These are phyloP conservation scores for Erinaceus europaeus DNA, from an alignment of 2,113 vertebrate species.

Conservation along the genomic window DNA sequence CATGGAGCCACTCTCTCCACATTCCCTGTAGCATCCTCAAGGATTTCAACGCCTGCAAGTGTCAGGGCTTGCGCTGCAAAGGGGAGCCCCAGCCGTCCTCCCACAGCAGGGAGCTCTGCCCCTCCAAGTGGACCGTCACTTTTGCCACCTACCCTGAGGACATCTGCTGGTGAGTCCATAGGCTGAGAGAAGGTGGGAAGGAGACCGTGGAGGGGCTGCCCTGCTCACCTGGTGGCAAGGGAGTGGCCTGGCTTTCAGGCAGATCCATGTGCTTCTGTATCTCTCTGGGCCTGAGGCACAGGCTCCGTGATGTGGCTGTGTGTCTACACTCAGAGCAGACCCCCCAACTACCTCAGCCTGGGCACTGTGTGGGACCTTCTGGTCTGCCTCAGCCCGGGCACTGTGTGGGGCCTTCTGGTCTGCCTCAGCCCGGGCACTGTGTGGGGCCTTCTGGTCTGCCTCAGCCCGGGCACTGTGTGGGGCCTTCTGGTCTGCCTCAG, in stretches of 20 bases:
- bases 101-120: conserved; percentile 80
- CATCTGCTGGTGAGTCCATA: conserved; percentile 89
- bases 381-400: background rate
- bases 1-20: no score
- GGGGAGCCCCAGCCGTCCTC: conserved; percentile 87
- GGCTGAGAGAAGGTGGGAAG: background rate
- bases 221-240: background rate
- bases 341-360: background rate
- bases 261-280: no score
- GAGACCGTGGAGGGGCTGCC: background rate
- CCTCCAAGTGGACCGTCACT: conserved; percentile 86
- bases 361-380: no score
- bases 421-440: rapidly evolving
- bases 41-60: conserved; percentile 94
- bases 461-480: background rate
- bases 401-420: background rate
- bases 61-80: conserved; percentile 83
- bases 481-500: background rate
- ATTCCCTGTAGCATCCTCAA: conserved; percentile 89
- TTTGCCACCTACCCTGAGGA: conserved; percentile 91
- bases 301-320: no score
- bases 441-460: background rate
- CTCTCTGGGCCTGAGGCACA: rapidly evolving
- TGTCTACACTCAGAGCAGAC: rapidly evolving
- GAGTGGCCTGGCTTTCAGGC: background rate